Conservation (phyloP, 2,113 vertebrate genomes). For the Cricetomys ansorgei region DNA sequence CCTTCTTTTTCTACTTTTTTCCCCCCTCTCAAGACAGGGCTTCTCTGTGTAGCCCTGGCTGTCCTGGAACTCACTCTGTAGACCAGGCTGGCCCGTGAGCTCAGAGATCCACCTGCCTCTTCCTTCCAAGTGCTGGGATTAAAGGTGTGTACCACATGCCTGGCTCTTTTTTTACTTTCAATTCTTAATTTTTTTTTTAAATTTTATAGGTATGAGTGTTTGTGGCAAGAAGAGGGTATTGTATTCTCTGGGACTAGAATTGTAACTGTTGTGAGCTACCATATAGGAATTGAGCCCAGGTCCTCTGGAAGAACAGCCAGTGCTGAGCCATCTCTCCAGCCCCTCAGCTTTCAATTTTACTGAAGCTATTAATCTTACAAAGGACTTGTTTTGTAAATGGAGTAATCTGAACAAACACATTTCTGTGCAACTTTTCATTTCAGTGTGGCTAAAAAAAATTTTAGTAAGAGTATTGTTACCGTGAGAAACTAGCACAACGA, state of each 20-base stretch:
- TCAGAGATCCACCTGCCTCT: background rate
- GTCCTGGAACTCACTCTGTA: no score
- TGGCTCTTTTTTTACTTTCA: background rate
- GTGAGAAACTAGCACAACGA: slow-evolving; percentile 46
- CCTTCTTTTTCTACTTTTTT: background rate
- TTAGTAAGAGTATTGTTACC: slow-evolving; percentile 10
- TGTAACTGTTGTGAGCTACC: background rate
- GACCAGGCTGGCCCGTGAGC: background rate
- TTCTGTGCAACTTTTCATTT: slow-evolving; percentile 7
- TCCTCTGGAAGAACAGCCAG: background rate
- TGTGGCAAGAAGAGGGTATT: background rate
- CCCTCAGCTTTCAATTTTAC: slow-evolving; percentile 52
- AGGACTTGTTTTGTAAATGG: no score
- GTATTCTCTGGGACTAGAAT: background rate
- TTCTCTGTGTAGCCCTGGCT: background rate
- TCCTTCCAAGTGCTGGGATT: background rate
- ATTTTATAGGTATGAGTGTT: background rate
- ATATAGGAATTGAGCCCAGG: background rate
- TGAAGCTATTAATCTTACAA: slow-evolving; percentile 55
- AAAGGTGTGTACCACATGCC: background rate
- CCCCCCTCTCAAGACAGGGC: background rate
- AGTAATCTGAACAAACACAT: no score
- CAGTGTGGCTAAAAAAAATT: slow-evolving; percentile 15
- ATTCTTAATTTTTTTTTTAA: background rate
- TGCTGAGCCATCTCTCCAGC: background rate